These are phyloP conservation scores for Acropternis orthonyx DNA, from an alignment of 2,797 vertebrate species.

Conservation along the genomic window DNA sequence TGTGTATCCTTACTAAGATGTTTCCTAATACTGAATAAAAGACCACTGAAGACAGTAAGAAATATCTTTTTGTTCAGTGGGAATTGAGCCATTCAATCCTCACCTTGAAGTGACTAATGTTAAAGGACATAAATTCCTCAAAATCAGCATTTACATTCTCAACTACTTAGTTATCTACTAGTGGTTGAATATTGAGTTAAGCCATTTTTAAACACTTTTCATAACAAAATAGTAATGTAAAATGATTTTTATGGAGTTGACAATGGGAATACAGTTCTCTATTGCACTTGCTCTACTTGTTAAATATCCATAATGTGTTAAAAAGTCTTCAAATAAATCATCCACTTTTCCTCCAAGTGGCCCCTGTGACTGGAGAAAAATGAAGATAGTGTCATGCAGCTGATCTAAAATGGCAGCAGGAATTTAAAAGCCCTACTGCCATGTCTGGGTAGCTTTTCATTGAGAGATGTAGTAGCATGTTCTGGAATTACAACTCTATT, in stretches of 20 bases:
- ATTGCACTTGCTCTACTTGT: not conserved
- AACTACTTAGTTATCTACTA: not conserved
- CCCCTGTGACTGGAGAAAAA: not conserved
- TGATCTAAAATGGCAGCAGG: not conserved
- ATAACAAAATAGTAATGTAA: not conserved
- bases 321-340: not conserved
- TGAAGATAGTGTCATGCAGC: not conserved
- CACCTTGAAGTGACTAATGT: not conserved
- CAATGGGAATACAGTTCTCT: not conserved
- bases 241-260: not conserved
- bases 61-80: not conserved
- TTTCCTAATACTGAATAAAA: not conserved
- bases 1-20: not conserved
- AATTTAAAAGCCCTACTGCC: not conserved
- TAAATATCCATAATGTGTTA: fast-evolving
- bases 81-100: not conserved
- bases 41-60: not conserved
- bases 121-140: not conserved
- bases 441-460: not conserved
- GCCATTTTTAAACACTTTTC: not conserved
- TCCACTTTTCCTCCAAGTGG: not conserved
- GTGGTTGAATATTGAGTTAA: not conserved
- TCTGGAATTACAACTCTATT: not conserved
- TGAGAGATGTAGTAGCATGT: not conserved
- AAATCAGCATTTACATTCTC: not conserved